Evolutionary conservation across 2,797 vertebrate genomes (phyloP).

Genomic region (Gallinago nigripennis): DNA sequence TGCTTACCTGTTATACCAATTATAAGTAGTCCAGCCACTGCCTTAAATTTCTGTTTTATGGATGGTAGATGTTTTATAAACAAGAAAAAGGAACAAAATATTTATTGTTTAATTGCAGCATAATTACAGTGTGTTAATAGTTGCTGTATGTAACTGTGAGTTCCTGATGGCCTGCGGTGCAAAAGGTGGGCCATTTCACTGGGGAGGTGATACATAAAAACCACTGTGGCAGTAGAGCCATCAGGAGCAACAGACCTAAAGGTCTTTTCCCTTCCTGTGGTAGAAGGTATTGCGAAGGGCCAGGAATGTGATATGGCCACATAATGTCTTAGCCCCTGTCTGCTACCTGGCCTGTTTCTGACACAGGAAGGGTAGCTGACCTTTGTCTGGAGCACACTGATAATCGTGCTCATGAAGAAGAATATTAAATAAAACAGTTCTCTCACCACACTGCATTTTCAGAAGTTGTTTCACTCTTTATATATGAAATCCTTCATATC

Average conservation of each 20-base stretch:
- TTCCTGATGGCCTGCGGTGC: background rate
- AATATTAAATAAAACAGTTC: background rate
- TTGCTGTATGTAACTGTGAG: background rate
- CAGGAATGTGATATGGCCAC: background rate
- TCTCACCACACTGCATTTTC: background rate
- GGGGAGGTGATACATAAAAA: background rate
- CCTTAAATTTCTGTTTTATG: background rate
- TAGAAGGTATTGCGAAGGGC: rapidly evolving
- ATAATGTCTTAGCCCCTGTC: background rate
- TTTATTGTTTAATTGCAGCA: background rate
- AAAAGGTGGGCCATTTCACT: background rate
- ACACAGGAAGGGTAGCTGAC: background rate
- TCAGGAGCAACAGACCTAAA: background rate
- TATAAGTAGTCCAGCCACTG: background rate
- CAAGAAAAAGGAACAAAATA: background rate
- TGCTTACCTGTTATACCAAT: background rate
- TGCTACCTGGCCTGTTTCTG: background rate
- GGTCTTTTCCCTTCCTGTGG: background rate
- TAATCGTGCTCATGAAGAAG: background rate
- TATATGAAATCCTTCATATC: background rate
- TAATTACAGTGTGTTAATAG: background rate
- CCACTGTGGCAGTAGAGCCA: background rate
- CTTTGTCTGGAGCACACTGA: background rate
- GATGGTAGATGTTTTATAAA: background rate
- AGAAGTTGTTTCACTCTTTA: background rate